Conservation (phyloP, 2,888 invertebrate genomes). For the Cerastis rubricosa region DNA sequence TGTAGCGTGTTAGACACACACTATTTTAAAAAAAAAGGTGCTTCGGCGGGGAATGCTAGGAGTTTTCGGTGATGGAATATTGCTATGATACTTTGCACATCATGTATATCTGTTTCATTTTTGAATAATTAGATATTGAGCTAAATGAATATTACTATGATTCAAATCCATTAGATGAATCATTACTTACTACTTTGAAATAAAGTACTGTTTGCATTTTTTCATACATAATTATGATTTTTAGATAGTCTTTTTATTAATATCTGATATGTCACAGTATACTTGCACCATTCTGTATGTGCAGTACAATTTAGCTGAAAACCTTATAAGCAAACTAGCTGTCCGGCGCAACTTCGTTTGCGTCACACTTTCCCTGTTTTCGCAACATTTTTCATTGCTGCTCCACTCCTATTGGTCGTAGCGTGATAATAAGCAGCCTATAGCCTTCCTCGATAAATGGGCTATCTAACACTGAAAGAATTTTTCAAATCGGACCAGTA, state of each 20-base stretch:
- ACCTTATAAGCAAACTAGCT: too few relatives aligned
- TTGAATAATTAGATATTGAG: slow-evolving; percentile 40
- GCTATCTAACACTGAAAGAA: too few relatives aligned
- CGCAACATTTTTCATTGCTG: too few relatives aligned
- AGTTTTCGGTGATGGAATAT: slow-evolving; percentile 37
- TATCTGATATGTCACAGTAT: neutral
- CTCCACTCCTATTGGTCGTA: too few relatives aligned
- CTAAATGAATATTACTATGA: slow-evolving; percentile 35
- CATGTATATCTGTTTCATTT: slow-evolving; percentile 19
- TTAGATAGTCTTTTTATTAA: neutral
- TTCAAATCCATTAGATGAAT: slow-evolving; percentile 46
- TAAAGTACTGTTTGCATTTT: slow-evolving; percentile 2
- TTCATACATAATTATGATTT: neutral
- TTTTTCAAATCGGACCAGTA: too few relatives aligned
- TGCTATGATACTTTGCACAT: slow-evolving; percentile 6
- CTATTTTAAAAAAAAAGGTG: slow-evolving; percentile 44
- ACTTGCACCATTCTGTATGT: slow-evolving; percentile 14
- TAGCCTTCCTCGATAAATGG: too few relatives aligned
- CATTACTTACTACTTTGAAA: slow-evolving; percentile 10
- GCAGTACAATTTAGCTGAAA: slow-evolving; percentile 3
- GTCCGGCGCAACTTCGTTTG: too few relatives aligned
- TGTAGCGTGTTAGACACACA: slow-evolving; percentile 37
- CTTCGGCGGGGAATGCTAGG: slow-evolving; percentile 18
- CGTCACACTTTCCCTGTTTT: too few relatives aligned
- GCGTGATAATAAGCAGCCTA: too few relatives aligned